Conservation (phyloP, 37 sponge, comb jelly and placozoan species). For the Ephydatia muelleri region DNA sequence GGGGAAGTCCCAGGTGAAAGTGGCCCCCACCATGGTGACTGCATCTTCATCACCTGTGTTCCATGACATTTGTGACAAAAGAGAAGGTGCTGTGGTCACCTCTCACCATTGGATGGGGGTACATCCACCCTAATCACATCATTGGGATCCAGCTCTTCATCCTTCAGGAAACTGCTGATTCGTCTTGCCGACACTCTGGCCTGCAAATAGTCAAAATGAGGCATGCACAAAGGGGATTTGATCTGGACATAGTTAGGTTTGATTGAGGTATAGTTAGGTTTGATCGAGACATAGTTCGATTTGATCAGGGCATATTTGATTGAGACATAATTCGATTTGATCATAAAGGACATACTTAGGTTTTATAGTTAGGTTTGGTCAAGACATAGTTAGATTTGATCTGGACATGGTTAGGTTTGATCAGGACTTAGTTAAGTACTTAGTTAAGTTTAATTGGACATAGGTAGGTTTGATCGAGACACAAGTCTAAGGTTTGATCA, state of each 20-base stretch:
- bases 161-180: constrained; percentile 69
- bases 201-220: constrained; percentile 40
- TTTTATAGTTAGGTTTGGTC: background rate
- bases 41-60: constrained; percentile 36
- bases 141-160: constrained; percentile 84
- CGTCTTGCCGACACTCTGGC: constrained; percentile 90
- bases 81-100: too few relatives aligned
- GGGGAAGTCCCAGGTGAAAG: constrained; percentile 55
- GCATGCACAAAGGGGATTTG: too few relatives aligned
- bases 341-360: too few relatives aligned
- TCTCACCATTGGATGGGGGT: constrained; percentile 46
- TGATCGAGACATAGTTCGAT: too few relatives aligned
- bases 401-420: too few relatives aligned
- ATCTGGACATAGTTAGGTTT: too few relatives aligned
- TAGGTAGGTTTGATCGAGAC: background rate
- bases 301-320: too few relatives aligned
- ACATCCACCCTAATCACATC: constrained; percentile 41
- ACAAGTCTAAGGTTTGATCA: background rate
- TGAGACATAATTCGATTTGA: background rate
- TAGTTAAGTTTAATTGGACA: too few relatives aligned
- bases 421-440: too few relatives aligned
- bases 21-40: constrained; percentile 26
- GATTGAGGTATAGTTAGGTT: too few relatives aligned
- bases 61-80: background rate
- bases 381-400: too few relatives aligned